Evolutionary conservation across 1,140 invertebrate species (phyloP), one percentile per base, ranked within the genome.

Genomic region (Apocrypta bakeri): DNA sequence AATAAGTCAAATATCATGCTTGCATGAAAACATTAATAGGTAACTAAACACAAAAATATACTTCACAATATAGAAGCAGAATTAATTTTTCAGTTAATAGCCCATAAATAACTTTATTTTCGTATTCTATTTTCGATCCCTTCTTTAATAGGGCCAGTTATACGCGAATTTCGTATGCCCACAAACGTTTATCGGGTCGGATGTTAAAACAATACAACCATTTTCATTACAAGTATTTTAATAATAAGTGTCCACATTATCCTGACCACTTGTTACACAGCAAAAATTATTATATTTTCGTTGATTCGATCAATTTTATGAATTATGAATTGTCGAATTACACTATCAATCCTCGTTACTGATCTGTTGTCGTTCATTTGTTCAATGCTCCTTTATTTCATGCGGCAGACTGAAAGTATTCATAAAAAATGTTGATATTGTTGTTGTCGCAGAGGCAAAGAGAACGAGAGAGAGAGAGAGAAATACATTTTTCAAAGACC

Each of bases 271-370:
- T 48, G 56, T 72, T 74, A 81, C 83, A 68, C 63, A 82, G 73
- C 80, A 72, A 79, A 82, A 80, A 74, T 29, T 42, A 37, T 66
- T 78, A 56, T 56, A 56, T 56, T 17, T 66, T 66, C n/a, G 27
- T 27, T 66, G 27, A 66, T 66, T 66, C 25, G 27, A 66, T 66
- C 63, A 11, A 29, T 4, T 29, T 66, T 66, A 66, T 66, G 63
- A 66, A 83, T 81, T 77, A 76, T 76, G 81, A 33, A 48, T 71
- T 29, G 21, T 17, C 6, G 17, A 71, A 71, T 37, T 31, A 71
- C 68, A 37, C 33, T 71, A 71, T 33, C 27, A 37, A 33, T 33
- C 68, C 27, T n/a, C 68, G 12, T 11, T 11, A 33, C 31, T 71
- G 37, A 71, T 31, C 37, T 71, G 68, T 71, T 71, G 68, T 31